phyloP scores from a whole-genome alignment of 2,888 invertebrate genomes.

The Chydorus sphaericus region DNA sequence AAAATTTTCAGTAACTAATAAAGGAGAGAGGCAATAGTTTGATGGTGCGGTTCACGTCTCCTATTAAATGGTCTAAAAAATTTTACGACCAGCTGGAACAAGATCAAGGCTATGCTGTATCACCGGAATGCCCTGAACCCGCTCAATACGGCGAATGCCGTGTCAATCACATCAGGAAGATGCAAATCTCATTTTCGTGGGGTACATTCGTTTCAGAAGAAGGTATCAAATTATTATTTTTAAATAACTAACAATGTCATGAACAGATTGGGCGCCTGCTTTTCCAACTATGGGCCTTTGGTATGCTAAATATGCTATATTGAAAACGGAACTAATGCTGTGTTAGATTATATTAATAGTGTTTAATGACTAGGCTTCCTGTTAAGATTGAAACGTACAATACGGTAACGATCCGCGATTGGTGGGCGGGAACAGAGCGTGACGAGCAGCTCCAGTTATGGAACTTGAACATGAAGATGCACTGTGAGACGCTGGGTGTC shows the following conservation, averaged over 20 bases:
- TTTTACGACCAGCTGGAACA: slow-evolving; percentile 28
- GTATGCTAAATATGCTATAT: slow-evolving; percentile 39
- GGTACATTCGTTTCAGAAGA: too few relatives aligned
- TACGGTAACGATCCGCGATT: slow-evolving; percentile 44
- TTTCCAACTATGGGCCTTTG: slow-evolving; percentile 88
- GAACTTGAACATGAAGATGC: neutral
- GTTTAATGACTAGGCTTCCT: slow-evolving; percentile 55
- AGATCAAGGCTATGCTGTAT: slow-evolving; percentile 38
- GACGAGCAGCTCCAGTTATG: neutral
- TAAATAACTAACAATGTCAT: too few relatives aligned
- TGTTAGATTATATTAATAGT: too few relatives aligned
- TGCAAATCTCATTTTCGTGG: slow-evolving; percentile 90
- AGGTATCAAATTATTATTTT: too few relatives aligned
- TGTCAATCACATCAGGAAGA: slow-evolving; percentile 76
- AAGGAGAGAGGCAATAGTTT: too few relatives aligned
- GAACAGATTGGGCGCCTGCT: slow-evolving; percentile 94
- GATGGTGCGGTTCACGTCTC: slow-evolving; percentile 46
- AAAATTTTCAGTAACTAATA: too few relatives aligned
- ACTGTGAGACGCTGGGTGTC: slow-evolving; percentile 3
- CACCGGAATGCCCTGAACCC: slow-evolving; percentile 59
- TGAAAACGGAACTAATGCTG: too few relatives aligned
- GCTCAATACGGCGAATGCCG: slow-evolving; percentile 80
- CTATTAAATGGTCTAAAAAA: slow-evolving; percentile 41
- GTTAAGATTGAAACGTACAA: slow-evolving; percentile 49
- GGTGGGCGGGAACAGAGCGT: slow-evolving; percentile 32